Conservation (phyloP, 2,113 vertebrate genomes). For the Chloropsis hardwickii region DNA sequence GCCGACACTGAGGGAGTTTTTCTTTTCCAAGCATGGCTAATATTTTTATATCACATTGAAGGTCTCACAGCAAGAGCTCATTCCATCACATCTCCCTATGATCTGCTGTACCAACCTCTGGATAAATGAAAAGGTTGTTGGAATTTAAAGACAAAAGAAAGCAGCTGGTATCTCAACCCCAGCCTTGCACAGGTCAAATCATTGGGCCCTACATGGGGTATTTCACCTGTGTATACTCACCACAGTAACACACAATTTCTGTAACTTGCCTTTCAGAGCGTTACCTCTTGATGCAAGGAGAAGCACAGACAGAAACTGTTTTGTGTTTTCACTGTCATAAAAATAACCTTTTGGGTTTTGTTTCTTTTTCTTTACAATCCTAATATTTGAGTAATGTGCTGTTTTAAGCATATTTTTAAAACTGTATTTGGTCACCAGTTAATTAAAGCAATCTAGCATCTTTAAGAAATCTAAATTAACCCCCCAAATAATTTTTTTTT, state of each 20-base stretch:
- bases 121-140: background rate
- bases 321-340: background rate
- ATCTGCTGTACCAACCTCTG: background rate
- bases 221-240: background rate
- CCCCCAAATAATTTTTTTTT: background rate
- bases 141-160: background rate
- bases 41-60: background rate
- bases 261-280: background rate
- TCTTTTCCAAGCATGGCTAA: background rate
- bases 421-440: background rate
- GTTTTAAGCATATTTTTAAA: background rate
- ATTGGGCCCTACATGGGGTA: accelerated
- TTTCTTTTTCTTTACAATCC: background rate
- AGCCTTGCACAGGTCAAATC: background rate
- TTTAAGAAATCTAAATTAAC: background rate
- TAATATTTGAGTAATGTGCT: background rate
- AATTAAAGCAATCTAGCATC: background rate
- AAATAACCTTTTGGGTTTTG: accelerated
- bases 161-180: background rate
- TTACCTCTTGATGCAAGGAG: background rate
- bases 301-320: background rate
- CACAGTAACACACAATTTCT: background rate
- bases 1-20: accelerated
- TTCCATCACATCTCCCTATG: background rate
- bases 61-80: background rate